phyloP scores from a whole-genome alignment of 2,888 invertebrate genomes.

The Cataglyphis livida region DNA sequence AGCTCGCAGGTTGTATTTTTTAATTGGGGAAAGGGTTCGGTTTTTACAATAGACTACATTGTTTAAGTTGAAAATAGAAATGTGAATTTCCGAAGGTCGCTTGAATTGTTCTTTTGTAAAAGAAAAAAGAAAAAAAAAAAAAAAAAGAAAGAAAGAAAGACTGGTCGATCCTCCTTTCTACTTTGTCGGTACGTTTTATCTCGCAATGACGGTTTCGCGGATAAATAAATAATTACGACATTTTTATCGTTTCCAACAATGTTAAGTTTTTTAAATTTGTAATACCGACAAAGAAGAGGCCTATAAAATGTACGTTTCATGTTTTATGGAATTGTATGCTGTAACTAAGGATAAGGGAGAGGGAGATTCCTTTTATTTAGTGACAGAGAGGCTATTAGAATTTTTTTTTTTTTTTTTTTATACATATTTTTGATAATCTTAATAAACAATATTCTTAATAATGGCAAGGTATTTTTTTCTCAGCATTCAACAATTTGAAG shows the following conservation, averaged over 20 bases:
- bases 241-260: not conserved
- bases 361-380: conserved; percentile 3
- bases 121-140: not conserved
- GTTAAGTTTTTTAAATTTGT: conserved; percentile 6
- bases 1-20: not conserved
- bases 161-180: not conserved
- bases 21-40: not conserved
- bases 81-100: not conserved
- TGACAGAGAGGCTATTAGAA: not conserved
- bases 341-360: no score
- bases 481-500: not conserved
- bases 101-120: not conserved
- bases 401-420: not conserved
- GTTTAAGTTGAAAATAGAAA: conserved; percentile 19
- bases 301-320: no score
- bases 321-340: not conserved
- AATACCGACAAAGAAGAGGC: not conserved
- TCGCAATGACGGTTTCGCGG: not conserved
- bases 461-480: not conserved
- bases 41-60: conserved; percentile 16
- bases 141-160: no score
- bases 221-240: not conserved
- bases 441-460: not conserved
- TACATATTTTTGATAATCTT: not conserved
- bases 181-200: not conserved